Evolutionary conservation across 92 coral and sea anemone species (phyloP), one percentile per base, ranked within the genome.

Genomic region (Chrysogorgia sp.): DNA sequence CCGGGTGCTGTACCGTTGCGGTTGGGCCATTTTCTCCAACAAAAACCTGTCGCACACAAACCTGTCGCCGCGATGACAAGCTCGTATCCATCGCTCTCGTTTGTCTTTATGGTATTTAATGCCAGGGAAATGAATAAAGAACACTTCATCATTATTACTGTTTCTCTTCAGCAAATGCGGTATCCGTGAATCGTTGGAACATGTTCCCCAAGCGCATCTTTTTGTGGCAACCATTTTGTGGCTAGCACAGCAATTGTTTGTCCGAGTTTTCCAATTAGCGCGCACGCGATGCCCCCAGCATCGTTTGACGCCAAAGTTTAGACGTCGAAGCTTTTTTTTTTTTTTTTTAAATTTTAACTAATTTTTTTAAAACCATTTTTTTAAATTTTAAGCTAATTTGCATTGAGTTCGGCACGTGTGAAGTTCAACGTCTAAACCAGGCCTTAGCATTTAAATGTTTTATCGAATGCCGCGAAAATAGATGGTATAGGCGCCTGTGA

Each of bases 1-100:
- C 85, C 24, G 82, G 85, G 58, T 84, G 34, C 13, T 79, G 80
- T n/a, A n/a, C n/a, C n/a, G n/a, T n/a, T 60, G 58, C 12, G 31
- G 85, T 79, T 67, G 88, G 88, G 34, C 85, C 88, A 71, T 79
- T 85, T 71, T 63, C 85, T 70, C 85, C 81, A 37, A 47, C 85
- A 67, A 85, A 85, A 63, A 80, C 81, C 32, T 80, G 61, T 82
- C 74, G 63, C 77, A 72, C 48, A 70, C 77, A 49, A 85, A 80
- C 37, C 77, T 74, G 75, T 85, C 82, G n/a, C 85, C 77, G 63
- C 82, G 76, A 53, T 75, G 82, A 35, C 86, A 80, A 58, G 82
- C 82, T 33, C 47, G 49, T 82, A 86, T n/a, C n/a, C n/a, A n/a
- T n/a, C n/a, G n/a, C n/a, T n/a, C n/a, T n/a, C n/a, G n/a, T n/a